These are phyloP conservation scores for Caenorhabditis sp. DNA, from an alignment of 2,888 invertebrate species.

Conservation along the genomic window DNA sequence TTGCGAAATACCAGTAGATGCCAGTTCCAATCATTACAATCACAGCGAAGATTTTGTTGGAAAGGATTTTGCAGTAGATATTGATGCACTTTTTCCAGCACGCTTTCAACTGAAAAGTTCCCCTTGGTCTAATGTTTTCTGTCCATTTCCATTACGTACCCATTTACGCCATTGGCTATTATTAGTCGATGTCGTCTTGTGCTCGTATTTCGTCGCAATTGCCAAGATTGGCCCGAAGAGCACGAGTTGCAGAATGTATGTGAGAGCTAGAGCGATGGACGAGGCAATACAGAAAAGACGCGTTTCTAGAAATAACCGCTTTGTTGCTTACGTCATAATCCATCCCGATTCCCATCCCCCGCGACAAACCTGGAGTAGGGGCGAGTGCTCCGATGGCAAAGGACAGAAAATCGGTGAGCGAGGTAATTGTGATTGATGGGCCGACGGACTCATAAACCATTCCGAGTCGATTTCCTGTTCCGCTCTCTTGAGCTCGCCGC, in stretches of 20 bases:
- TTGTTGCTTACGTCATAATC: constrained; percentile 21
- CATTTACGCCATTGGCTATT: constrained; percentile 68
- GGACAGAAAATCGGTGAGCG: constrained; percentile 82
- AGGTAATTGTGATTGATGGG: constrained; percentile 82
- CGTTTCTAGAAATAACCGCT: constrained; percentile 73
- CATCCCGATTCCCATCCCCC: no score
- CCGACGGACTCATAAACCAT: constrained; percentile 81
- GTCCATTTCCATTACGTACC: constrained; percentile 28
- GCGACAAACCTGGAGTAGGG: constrained; percentile 79
- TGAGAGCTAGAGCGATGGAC: constrained; percentile 79
- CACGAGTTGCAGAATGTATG: constrained; percentile 78
- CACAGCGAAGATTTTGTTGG: constrained; percentile 70
- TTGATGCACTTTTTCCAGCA: constrained; percentile 68
- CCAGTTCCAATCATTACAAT: constrained; percentile 65
- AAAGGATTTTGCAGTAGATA: constrained; percentile 73
- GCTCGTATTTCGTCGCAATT: constrained; percentile 76
- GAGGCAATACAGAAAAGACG: constrained; percentile 82
- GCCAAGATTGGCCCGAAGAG: constrained; percentile 81
- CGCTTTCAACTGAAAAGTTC: constrained; percentile 62
- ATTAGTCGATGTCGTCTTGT: constrained; percentile 49
- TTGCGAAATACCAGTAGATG: constrained; percentile 75
- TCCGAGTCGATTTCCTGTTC: constrained; percentile 69
- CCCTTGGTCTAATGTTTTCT: no score
- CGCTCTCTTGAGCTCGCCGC: constrained; percentile 68
- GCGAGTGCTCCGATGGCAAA: constrained; percentile 82